phyloP scores from a whole-genome alignment of 2,113 vertebrate species.

The Tachycineta bicolor region DNA sequence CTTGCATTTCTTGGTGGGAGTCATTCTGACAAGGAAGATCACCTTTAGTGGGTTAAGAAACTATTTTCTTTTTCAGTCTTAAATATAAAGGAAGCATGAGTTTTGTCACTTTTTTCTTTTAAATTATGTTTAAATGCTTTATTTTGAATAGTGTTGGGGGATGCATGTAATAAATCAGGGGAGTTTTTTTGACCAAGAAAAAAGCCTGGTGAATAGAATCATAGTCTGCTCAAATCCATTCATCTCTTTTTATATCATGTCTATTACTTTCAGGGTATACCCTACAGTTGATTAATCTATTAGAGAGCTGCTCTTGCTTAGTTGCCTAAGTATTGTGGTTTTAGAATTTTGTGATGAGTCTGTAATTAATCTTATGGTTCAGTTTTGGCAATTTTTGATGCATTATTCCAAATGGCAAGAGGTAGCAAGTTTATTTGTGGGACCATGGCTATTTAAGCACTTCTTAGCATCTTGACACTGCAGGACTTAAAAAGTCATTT shows the following conservation, averaged over 20 bases:
- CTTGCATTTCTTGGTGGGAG: slow-evolving; percentile 1
- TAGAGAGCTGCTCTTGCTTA: background rate
- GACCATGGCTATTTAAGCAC: background rate
- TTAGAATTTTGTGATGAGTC: background rate
- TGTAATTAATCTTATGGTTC: slow-evolving; percentile 47
- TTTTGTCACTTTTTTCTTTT: background rate
- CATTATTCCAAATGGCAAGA: background rate
- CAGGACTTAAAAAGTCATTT: background rate
- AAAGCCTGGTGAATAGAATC: background rate
- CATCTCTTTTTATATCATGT: background rate
- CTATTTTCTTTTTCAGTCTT: background rate
- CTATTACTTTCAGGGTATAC: slow-evolving; percentile 1
- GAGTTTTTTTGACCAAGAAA: background rate
- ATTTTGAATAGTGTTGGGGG: background rate
- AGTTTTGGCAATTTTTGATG: background rate
- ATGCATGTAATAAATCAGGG: background rate
- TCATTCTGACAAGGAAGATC: background rate
- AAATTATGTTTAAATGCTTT: background rate
- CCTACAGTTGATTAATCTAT: slow-evolving; percentile 13
- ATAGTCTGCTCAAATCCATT: background rate
- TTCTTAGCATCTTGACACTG: background rate
- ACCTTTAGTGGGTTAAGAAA: background rate
- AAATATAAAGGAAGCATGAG: background rate
- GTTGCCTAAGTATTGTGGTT: background rate
- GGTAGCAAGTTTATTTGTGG: background rate